Evolutionary conservation across 2,888 invertebrate species (phyloP).

Genomic region (Ochropacha duplaris): DNA sequence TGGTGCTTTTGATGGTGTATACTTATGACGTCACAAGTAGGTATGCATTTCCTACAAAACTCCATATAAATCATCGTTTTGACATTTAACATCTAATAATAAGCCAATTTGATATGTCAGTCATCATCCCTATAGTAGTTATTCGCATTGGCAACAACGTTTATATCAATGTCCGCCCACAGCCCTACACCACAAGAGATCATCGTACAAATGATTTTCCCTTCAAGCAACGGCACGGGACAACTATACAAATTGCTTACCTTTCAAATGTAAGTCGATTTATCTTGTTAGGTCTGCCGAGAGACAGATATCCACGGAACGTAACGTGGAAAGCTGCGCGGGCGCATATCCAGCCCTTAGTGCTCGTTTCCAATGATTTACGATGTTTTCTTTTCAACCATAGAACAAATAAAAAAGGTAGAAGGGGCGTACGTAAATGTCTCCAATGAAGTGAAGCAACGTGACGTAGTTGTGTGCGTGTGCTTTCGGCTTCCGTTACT

Average conservation of each 20-base stretch:
- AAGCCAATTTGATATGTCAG: no score
- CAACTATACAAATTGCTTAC: constrained; percentile 65
- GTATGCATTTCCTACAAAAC: no score
- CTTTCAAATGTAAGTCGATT: constrained; percentile 64
- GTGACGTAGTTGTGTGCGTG: no score
- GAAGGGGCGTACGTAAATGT: no score
- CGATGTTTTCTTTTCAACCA: constrained; percentile 24
- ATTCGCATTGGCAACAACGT: background rate
- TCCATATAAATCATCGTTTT: no score
- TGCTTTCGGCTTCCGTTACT: no score
- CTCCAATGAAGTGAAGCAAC: no score
- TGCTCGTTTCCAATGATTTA: constrained; percentile 23
- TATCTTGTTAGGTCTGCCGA: constrained; percentile 53
- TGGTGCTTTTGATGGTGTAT: no score
- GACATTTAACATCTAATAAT: no score
- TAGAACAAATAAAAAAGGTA: no score
- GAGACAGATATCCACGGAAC: constrained; percentile 49
- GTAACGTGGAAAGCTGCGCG: constrained; percentile 43
- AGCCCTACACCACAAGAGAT: constrained; percentile 11
- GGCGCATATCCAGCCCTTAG: constrained; percentile 38
- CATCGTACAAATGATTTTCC: constrained; percentile 50
- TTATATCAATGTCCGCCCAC: constrained; percentile 4
- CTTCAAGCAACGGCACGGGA: constrained; percentile 32
- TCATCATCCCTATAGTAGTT: no score
- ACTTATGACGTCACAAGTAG: no score